Evolutionary conservation across 2,888 invertebrate genomes (phyloP).

Genomic region (Malthinus seriepunctatus): DNA sequence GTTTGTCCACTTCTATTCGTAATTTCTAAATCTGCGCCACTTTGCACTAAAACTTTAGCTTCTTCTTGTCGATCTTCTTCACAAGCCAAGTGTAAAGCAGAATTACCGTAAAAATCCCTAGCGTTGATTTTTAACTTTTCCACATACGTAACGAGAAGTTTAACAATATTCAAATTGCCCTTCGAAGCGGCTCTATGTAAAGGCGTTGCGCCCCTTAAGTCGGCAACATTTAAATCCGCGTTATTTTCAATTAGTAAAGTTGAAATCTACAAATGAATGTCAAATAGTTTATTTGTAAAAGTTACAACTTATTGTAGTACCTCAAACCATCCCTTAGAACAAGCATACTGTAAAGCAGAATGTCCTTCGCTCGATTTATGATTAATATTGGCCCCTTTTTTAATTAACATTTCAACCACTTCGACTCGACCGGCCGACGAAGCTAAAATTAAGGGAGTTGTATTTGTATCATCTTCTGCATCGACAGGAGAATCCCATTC

Average conservation of each 20-base stretch:
- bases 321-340: slow-evolving; percentile 79
- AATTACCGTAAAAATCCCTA: slow-evolving; percentile 73
- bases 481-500: slow-evolving; percentile 70
- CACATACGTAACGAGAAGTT: slow-evolving; percentile 64
- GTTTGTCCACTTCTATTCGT: slow-evolving; percentile 69
- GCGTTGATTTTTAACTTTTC: slow-evolving; percentile 60
- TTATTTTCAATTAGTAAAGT: slow-evolving; percentile 66
- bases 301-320: slow-evolving; percentile 50
- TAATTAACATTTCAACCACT: slow-evolving; percentile 68
- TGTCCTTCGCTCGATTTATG: slow-evolving; percentile 74
- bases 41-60: slow-evolving; percentile 65
- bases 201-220: slow-evolving; percentile 72
- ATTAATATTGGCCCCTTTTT: slow-evolving; percentile 73
- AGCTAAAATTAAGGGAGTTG: slow-evolving; percentile 80
- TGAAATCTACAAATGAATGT: slow-evolving; percentile 63
- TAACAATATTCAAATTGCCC: slow-evolving; percentile 70
- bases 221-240: slow-evolving; percentile 71
- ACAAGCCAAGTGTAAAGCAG: slow-evolving; percentile 81
- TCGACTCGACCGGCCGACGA: slow-evolving; percentile 75
- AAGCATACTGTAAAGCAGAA: slow-evolving; percentile 81
- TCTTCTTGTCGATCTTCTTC: slow-evolving; percentile 76
- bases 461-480: slow-evolving; percentile 72
- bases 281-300: background rate
- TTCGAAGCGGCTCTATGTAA: slow-evolving; percentile 80
- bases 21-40: slow-evolving; percentile 64